Percentiles rank a stretch among this genome's conserved stretches.
Evolutionary conservation across 2,113 vertebrate species (phyloP).

Genomic region (Stegastes partitus): DNA sequence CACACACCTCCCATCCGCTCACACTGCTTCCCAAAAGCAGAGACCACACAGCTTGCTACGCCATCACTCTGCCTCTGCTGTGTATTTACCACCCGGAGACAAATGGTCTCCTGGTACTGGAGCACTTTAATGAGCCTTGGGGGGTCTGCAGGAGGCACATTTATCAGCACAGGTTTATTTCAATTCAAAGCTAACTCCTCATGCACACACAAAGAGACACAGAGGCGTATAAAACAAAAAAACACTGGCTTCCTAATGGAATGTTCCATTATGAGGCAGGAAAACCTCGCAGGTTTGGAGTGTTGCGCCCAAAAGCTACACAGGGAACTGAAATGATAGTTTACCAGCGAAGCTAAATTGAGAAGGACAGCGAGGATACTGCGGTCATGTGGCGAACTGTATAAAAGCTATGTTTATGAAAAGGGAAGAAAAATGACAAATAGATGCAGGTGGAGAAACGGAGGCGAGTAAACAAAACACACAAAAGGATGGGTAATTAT

Average conservation of each 20-base stretch:
- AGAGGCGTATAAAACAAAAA: slow-evolving; percentile 4
- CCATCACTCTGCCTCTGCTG: slow-evolving; percentile 48
- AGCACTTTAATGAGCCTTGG: slow-evolving; percentile 67
- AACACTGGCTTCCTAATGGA: slow-evolving; percentile 50
- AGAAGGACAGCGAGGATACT: slow-evolving; percentile 19
- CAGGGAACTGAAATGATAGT: slow-evolving; percentile 20
- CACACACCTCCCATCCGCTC: slow-evolving; percentile 43
- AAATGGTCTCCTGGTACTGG: slow-evolving; percentile 65
- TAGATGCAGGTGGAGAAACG: neutral
- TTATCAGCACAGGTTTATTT: slow-evolving; percentile 67
- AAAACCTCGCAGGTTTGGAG: neutral
- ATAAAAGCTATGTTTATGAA: slow-evolving; percentile 1
- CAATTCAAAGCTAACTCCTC: slow-evolving; percentile 23
- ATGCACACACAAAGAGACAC: slow-evolving; percentile 16
- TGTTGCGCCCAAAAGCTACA: slow-evolving; percentile 15
- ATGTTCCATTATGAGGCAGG: slow-evolving; percentile 45
- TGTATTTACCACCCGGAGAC: slow-evolving; percentile 71
- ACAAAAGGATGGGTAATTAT: slow-evolving; percentile 27
- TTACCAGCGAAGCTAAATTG: slow-evolving; percentile 22
- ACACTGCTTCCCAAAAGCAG: slow-evolving; percentile 29
- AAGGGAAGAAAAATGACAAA: neutral
- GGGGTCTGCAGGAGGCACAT: slow-evolving; percentile 60
- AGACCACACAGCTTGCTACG: slow-evolving; percentile 53
- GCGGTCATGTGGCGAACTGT: slow-evolving; percentile 4
- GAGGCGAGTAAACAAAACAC: slow-evolving; percentile 2